Conservation (phyloP, 30 jellyfish, hydroid and myxozoan species). For the Hydractinia echinata region DNA sequence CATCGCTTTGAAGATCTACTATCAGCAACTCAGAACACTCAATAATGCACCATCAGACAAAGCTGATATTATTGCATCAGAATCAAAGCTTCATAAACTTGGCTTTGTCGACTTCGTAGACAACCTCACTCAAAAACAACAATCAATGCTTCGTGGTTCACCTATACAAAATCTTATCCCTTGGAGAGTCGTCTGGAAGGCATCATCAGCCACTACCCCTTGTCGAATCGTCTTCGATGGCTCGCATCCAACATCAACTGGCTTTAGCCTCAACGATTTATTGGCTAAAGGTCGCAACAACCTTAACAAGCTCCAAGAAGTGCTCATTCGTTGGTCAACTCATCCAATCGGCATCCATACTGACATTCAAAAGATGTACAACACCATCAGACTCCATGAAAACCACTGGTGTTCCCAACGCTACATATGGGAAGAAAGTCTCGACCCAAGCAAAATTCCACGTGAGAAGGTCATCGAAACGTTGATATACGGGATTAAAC, state of each 20-base stretch:
- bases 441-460: too few species aligned
- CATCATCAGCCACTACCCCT: constrained; percentile 7
- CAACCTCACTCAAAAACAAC: neutral
- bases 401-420: too few species aligned
- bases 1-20: neutral
- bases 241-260: neutral
- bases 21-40: too few species aligned
- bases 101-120: neutral
- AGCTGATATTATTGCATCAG: neutral
- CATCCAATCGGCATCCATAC: constrained; percentile 14
- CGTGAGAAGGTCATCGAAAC: too few species aligned
- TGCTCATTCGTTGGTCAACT: constrained; percentile 17
- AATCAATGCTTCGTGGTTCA: neutral
- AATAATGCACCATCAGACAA: too few species aligned
- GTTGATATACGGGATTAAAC: too few species aligned
- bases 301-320: constrained; percentile 18
- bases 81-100: constrained; percentile 2
- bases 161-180: too few species aligned
- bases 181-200: too few species aligned
- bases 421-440: too few species aligned
- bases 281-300: constrained; percentile 7
- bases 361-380: constrained; percentile 22
- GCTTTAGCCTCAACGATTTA: constrained; percentile 5
- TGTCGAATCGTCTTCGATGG: constrained; percentile 5
- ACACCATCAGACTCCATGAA: too few species aligned